Conservation (phyloP, 1,140 invertebrate genomes). For the Aradophagus sp. region DNA sequence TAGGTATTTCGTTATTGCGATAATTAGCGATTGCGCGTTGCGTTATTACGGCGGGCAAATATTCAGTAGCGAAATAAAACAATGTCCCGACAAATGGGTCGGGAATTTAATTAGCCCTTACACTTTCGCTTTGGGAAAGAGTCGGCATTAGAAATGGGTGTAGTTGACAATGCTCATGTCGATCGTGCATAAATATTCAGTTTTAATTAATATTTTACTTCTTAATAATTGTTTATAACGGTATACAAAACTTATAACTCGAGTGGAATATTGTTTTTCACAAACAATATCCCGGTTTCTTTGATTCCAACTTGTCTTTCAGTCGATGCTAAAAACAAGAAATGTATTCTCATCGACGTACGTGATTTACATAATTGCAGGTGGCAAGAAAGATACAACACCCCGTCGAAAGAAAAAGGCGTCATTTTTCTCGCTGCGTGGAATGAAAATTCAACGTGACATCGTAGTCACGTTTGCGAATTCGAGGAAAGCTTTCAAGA, state of each 20-base stretch:
- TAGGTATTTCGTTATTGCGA: constrained; percentile 47
- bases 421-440: constrained; percentile 5
- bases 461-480: constrained; percentile 14
- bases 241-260: too few species aligned
- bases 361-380: too few species aligned
- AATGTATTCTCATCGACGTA: too few species aligned
- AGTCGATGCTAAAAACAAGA: too few species aligned
- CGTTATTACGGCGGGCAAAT: constrained; percentile 43
- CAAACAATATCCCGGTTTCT: too few species aligned
- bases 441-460: constrained; percentile 20
- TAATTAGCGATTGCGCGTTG: constrained; percentile 46
- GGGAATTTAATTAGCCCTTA: constrained; percentile 18
- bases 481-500: constrained; percentile 20
- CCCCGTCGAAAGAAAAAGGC: neutral
- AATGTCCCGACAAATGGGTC: constrained; percentile 6
- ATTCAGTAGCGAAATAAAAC: constrained; percentile 30
- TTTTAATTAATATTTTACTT: too few species aligned
- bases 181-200: too few species aligned
- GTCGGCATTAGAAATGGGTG: constrained; percentile 9
- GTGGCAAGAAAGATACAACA: too few species aligned
- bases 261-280: too few species aligned
- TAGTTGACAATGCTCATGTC: too few species aligned
- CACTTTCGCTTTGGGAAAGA: constrained; percentile 24
- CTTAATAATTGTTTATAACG: too few species aligned
- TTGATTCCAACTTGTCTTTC: too few species aligned